phyloP scores from a whole-genome alignment of 1,140 invertebrate genomes.

The Sesamia nonagrioides region DNA sequence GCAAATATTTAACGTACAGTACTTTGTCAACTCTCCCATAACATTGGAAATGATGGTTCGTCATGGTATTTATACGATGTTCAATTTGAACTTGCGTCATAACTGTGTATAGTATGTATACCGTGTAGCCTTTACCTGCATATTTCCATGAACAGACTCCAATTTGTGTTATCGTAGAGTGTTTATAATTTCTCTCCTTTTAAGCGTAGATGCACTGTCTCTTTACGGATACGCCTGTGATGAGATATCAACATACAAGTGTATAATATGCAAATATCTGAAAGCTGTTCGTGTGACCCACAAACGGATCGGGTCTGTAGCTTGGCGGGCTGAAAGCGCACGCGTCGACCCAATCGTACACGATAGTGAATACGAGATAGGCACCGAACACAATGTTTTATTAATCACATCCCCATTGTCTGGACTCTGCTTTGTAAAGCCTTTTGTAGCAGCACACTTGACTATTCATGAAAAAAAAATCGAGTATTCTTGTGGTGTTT shows the following conservation, averaged over 20 bases:
- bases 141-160: slow-evolving; percentile 5
- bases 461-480: slow-evolving; percentile 60
- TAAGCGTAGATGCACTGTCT: slow-evolving; percentile 43
- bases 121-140: slow-evolving; percentile 2
- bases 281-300: slow-evolving; percentile 64
- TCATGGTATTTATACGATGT: slow-evolving; percentile 2
- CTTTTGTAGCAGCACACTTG: slow-evolving; percentile 63
- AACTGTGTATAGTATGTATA: neutral
- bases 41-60: slow-evolving; percentile 34
- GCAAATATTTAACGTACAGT: slow-evolving; percentile 33
- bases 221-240: slow-evolving; percentile 42
- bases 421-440: slow-evolving; percentile 50
- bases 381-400: slow-evolving; percentile 71
- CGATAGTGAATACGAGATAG: slow-evolving; percentile 60
- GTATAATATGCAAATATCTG: slow-evolving; percentile 64
- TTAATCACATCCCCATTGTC: slow-evolving; percentile 74
- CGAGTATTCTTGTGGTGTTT: slow-evolving; percentile 24
- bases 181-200: slow-evolving; percentile 49
- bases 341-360: slow-evolving; percentile 40
- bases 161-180: slow-evolving; percentile 13
- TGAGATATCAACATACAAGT: slow-evolving; percentile 49
- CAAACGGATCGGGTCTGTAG: slow-evolving; percentile 43
- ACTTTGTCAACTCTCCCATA: slow-evolving; percentile 44
- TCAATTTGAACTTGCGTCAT: neutral
- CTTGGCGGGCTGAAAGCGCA: slow-evolving; percentile 49